phyloP scores from a whole-genome alignment of 2,888 invertebrate genomes.

The Drosophila parthenogenetica region DNA sequence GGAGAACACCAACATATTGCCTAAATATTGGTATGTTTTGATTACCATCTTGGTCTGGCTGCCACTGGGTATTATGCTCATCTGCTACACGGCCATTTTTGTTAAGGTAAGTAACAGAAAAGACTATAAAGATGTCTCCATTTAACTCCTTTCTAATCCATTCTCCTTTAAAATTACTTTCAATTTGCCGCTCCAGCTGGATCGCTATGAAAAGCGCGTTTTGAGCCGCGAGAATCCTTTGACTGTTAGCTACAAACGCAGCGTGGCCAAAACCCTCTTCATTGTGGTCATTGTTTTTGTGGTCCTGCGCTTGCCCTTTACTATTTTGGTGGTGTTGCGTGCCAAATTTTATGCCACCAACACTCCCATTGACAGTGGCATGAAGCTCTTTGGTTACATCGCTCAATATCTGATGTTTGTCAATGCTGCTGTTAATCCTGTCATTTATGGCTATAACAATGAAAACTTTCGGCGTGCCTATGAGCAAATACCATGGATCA shows the following conservation, averaged over 20 bases:
- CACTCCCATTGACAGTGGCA: conserved; percentile 85
- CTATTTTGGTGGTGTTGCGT: conserved; percentile 89
- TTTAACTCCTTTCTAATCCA: background rate
- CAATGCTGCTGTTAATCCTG: conserved; percentile 91
- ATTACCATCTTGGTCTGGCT: conserved; percentile 91
- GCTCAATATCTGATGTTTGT: conserved; percentile 90
- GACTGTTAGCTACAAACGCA: conserved; percentile 88
- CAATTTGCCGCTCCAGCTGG: conserved; percentile 86
- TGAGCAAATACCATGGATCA: conserved; percentile 86
- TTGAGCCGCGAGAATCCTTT: conserved; percentile 88
- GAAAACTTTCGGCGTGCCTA: conserved; percentile 89
- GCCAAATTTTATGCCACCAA: conserved; percentile 66
- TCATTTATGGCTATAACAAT: conserved; percentile 91
- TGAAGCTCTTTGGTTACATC: conserved; percentile 88
- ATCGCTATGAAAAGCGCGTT: conserved; percentile 88
- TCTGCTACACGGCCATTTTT: conserved; percentile 91
- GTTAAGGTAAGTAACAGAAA: conserved; percentile 86
- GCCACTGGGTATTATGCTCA: conserved; percentile 90
- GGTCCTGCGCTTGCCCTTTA: conserved; percentile 90
- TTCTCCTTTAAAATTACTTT: background rate
- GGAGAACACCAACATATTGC: conserved; percentile 88
- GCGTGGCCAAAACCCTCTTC: conserved; percentile 90
- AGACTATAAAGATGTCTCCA: too few relatives aligned
- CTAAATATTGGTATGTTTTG: conserved; percentile 92
- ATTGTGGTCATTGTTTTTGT: conserved; percentile 89